Evolutionary conservation across 2,113 vertebrate genomes (phyloP), one percentile per base, ranked within the genome.

Genomic region (Tupaia tana): DNA sequence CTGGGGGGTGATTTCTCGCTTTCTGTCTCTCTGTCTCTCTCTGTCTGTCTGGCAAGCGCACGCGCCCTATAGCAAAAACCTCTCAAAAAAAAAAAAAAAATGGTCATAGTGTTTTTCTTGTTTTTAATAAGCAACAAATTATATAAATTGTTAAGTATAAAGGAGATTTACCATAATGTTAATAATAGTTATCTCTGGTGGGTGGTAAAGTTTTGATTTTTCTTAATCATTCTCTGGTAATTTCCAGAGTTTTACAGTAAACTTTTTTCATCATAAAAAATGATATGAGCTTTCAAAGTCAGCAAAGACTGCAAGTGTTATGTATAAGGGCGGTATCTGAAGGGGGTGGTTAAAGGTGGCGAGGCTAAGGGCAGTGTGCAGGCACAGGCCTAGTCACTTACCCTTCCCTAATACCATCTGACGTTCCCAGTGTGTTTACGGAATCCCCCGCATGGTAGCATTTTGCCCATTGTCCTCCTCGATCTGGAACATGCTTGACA

Each of bases 171-270:
- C 7, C 43, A 78, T 88, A 89, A 93, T 90, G 29, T 56, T 66
- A 63, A 59, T 16, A 86, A 59, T 69, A n/a, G 14, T 64, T 7
- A 83, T 86, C 16, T 89, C 75, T 91, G 64, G 12, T 66, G 25
- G 25, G 20, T 67, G 43, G 29, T 75, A 4, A 94, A 63, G 64
- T 70, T 83, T 91, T 81, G 25, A 10, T 75, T 66, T 91, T 80
- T 95, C 52, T 56, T 75, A 91, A 86, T 83, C 20, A 43, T 71
- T 71, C 70, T 80, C 25, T 91, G 89, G 13, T 83, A 69, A 86
- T 94, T 95, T 92, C 52, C 59, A 74, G 34, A 90, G 56, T 90
- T 91, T 73, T 82, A 74, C 64, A 96, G 73, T 83, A 69, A 94
- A 83, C 59, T 83, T 90, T 80, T 29, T 63, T 59, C 95, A 82